Evolutionary conservation across 2,113 vertebrate species (phyloP).

Genomic region (Apus apus): DNA sequence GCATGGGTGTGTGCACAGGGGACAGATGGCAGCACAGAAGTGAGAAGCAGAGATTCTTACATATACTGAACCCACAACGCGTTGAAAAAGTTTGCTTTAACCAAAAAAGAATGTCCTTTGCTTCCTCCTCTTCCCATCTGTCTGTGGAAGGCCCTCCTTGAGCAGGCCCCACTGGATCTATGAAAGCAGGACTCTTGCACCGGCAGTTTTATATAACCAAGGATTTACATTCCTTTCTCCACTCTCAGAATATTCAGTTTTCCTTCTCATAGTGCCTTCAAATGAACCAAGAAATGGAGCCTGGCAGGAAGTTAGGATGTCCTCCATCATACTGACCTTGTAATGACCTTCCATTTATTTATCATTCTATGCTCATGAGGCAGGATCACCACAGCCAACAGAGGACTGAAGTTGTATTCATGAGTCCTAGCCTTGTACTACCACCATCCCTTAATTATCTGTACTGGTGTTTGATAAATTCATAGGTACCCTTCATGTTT

Average conservation of each 20-base stretch:
- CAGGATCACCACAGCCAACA: background rate
- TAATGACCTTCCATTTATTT: background rate
- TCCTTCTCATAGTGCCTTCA: background rate
- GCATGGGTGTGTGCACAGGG: background rate
- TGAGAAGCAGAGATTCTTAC: background rate
- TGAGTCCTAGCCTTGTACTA: background rate
- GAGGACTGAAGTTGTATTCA: background rate
- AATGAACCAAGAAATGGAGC: background rate
- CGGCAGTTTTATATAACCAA: background rate
- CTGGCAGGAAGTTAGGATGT: background rate
- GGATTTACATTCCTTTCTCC: background rate
- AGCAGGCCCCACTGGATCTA: background rate
- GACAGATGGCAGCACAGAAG: constrained; percentile 48
- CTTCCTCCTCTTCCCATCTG: constrained; percentile 46
- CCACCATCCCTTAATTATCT: background rate
- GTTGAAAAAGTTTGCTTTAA: constrained; percentile 8
- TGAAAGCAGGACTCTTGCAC: background rate
- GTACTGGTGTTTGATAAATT: background rate
- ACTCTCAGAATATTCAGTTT: background rate
- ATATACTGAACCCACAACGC: background rate
- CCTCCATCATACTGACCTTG: background rate
- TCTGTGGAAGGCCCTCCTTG: background rate
- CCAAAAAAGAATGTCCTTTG: background rate
- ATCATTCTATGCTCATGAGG: background rate
- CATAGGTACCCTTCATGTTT: background rate